Conservation (phyloP, 2,797 vertebrate species). For the Mus minutoides region DNA sequence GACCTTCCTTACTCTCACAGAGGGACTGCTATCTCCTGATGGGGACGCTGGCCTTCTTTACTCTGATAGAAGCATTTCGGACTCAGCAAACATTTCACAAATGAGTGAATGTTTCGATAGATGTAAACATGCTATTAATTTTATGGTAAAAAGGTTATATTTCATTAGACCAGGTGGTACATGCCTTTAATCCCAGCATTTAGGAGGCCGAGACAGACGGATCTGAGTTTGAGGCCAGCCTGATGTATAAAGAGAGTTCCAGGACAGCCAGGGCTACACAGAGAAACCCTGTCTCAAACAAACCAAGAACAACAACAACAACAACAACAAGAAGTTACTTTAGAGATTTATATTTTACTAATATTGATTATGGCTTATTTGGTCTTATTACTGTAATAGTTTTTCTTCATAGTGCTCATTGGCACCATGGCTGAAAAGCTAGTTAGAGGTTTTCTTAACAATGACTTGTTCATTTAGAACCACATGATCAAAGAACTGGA, state of each 20-base stretch:
- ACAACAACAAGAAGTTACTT: neutral
- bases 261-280: neutral
- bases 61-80: neutral
- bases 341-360: conserved; percentile 51
- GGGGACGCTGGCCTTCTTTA: neutral
- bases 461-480: conserved; percentile 87
- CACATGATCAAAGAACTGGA: conserved; percentile 91
- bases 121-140: neutral
- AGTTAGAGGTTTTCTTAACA: conserved; percentile 66
- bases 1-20: no score
- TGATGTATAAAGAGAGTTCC: neutral
- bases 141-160: neutral
- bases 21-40: neutral
- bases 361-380: conserved; percentile 60
- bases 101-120: neutral
- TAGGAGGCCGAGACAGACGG: neutral
- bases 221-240: neutral
- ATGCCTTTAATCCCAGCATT: neutral
- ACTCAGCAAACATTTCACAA: neutral
- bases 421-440: neutral
- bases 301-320: neutral
- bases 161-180: neutral
- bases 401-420: conserved; percentile 52
- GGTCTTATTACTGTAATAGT: conserved; percentile 54
- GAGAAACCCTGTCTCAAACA: neutral